Evolutionary conservation across 2,113 vertebrate genomes (phyloP).

Genomic region (Nicator chloris): DNA sequence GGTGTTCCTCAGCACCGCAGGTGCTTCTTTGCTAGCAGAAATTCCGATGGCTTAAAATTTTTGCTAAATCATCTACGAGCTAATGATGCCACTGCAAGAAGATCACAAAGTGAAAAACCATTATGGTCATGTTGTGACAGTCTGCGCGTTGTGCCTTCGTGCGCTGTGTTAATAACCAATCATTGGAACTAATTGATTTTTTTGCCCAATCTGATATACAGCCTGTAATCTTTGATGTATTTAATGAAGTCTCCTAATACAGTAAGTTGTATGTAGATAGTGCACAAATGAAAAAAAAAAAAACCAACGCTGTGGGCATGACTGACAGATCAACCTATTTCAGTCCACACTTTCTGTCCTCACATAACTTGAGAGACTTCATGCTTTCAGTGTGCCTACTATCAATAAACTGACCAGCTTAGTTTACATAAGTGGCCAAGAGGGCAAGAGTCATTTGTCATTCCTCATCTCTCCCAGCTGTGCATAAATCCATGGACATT

Average conservation of each 20-base stretch:
- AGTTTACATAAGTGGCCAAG: background rate
- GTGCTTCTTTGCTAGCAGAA: background rate
- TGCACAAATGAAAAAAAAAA: background rate
- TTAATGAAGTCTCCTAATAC: background rate
- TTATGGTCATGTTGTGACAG: background rate
- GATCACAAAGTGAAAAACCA: background rate
- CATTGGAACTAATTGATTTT: background rate
- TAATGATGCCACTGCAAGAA: background rate
- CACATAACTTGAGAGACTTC: background rate
- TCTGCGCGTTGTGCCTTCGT: fast-evolving
- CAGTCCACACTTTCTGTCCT: background rate
- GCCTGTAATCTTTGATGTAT: background rate
- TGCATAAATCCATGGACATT: background rate
- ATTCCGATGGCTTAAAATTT: background rate
- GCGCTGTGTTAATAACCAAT: background rate
- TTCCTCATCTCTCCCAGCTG: background rate
- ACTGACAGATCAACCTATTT: background rate
- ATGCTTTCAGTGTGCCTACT: background rate
- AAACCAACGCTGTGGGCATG: background rate
- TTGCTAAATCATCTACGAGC: background rate
- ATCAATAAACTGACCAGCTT: background rate
- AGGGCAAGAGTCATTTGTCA: background rate
- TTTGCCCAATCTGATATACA: background rate
- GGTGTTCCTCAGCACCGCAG: background rate
- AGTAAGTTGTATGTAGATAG: background rate